Conservation (phyloP, 2,888 invertebrate genomes). For the Octodonta nipae region DNA sequence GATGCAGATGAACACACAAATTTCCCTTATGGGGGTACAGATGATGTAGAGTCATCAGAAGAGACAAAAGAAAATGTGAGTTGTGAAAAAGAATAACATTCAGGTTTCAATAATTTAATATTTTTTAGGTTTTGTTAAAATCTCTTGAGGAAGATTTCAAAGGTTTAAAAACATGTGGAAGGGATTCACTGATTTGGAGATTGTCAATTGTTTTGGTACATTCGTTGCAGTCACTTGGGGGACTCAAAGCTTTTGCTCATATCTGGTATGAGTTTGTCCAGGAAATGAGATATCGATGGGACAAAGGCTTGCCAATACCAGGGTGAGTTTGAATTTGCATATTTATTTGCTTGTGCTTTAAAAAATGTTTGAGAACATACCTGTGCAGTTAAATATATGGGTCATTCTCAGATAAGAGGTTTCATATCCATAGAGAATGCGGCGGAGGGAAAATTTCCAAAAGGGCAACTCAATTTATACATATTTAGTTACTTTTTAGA, state of each 20-base stretch:
- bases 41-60: constrained; percentile 28
- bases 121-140: constrained; percentile 11
- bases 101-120: constrained; percentile 2
- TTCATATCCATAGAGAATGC: too few species aligned
- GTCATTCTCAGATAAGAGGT: too few species aligned
- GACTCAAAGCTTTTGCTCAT: constrained; percentile 64
- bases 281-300: constrained; percentile 82
- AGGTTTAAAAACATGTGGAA: constrained; percentile 54
- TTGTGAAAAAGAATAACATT: not conserved
- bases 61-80: constrained; percentile 10
- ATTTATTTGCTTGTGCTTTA: not conserved
- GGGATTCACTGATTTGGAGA: constrained; percentile 69
- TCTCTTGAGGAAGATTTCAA: constrained; percentile 24
- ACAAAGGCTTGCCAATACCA: constrained; percentile 60
- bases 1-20: constrained; percentile 60
- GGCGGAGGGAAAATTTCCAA: too few species aligned
- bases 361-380: constrained; percentile 1
- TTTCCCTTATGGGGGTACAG: constrained; percentile 40
- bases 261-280: constrained; percentile 88
- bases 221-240: constrained; percentile 60
- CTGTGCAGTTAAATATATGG: not conserved
- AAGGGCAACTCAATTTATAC: too few species aligned
- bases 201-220: constrained; percentile 63
- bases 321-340: constrained; percentile 69
- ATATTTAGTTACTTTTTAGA: too few species aligned